Evolutionary conservation across 1,140 invertebrate genomes (phyloP).

Genomic region (Geopemphigus sp.): DNA sequence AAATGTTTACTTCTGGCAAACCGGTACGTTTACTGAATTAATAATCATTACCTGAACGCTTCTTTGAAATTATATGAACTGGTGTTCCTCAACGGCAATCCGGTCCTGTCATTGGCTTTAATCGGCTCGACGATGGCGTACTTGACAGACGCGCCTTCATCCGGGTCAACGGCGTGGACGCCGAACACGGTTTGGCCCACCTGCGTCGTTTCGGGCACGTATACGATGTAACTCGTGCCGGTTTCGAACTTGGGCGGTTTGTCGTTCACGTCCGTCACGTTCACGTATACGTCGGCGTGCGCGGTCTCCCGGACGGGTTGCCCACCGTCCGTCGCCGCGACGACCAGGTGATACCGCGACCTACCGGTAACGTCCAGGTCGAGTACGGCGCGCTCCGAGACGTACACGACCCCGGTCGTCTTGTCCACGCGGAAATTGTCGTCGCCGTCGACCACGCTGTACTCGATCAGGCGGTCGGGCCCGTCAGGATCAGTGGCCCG

Average conservation of each 20-base stretch:
- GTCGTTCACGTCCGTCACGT: constrained; percentile 78
- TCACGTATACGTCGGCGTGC: constrained; percentile 70
- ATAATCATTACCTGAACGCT: constrained; percentile 26
- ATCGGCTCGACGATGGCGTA: constrained; percentile 70
- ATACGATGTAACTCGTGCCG: constrained; percentile 64
- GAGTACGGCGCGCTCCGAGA: constrained; percentile 70
- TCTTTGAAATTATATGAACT: constrained; percentile 16
- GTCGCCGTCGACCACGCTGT: constrained; percentile 67
- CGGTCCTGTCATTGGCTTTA: constrained; percentile 72
- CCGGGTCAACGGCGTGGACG: constrained; percentile 68
- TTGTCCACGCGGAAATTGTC: constrained; percentile 73
- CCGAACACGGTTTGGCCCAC: constrained; percentile 65
- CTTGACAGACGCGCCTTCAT: constrained; percentile 66
- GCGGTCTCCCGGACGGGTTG: constrained; percentile 73
- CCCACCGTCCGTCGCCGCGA: constrained; percentile 71
- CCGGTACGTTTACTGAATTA: too few relatives aligned
- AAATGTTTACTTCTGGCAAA: too few relatives aligned
- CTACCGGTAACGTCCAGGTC: constrained; percentile 67
- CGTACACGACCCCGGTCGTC: constrained; percentile 69
- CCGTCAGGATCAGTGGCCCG: constrained; percentile 74
- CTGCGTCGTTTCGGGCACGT: constrained; percentile 70
- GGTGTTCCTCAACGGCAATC: constrained; percentile 64
- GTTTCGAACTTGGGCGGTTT: constrained; percentile 72
- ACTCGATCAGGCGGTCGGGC: constrained; percentile 66
- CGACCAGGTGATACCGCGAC: constrained; percentile 66